phyloP scores from a whole-genome alignment of 2,113 vertebrate species.

The Stigmatopora argus region DNA sequence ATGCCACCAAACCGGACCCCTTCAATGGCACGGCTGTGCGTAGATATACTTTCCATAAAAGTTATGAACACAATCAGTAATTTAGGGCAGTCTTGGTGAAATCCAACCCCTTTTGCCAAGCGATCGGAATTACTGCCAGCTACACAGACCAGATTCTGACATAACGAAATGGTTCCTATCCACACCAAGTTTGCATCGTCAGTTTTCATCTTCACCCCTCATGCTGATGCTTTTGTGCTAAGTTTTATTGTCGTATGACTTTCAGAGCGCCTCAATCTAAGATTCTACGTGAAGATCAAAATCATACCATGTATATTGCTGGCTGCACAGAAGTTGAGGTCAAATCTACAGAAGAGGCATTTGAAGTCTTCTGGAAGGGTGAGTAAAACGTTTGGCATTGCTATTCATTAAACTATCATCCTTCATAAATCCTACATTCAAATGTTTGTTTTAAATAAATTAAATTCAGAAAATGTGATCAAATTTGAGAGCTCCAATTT shows the following conservation, averaged over 20 bases:
- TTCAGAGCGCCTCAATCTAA: conserved; percentile 89
- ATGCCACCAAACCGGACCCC: too few relatives aligned
- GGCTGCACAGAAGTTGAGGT: conserved; percentile 94
- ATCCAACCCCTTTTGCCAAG: too few relatives aligned
- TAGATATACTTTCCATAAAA: too few relatives aligned
- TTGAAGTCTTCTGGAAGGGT: conserved; percentile 97
- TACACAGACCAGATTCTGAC: too few relatives aligned
- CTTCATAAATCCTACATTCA: not conserved
- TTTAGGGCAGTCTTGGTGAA: too few relatives aligned
- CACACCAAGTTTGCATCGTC: too few relatives aligned
- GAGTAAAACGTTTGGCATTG: conserved; percentile 49
- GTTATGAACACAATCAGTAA: too few relatives aligned
- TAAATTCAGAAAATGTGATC: not conserved
- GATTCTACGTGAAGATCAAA: conserved; percentile 89
- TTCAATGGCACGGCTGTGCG: too few relatives aligned
- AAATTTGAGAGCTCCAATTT: not conserved
- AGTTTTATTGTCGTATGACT: conserved; percentile 1
- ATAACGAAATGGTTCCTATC: too few relatives aligned
- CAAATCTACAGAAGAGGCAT: conserved; percentile 93
- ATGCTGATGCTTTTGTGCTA: conserved; percentile 14
- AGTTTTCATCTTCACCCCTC: not conserved
- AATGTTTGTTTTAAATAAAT: not conserved
- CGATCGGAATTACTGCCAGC: too few relatives aligned
- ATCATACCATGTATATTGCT: conserved; percentile 94
- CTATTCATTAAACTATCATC: not conserved